Evolutionary conservation across 2,113 vertebrate species (phyloP).

Genomic region (Scophthalmus maximus): DNA sequence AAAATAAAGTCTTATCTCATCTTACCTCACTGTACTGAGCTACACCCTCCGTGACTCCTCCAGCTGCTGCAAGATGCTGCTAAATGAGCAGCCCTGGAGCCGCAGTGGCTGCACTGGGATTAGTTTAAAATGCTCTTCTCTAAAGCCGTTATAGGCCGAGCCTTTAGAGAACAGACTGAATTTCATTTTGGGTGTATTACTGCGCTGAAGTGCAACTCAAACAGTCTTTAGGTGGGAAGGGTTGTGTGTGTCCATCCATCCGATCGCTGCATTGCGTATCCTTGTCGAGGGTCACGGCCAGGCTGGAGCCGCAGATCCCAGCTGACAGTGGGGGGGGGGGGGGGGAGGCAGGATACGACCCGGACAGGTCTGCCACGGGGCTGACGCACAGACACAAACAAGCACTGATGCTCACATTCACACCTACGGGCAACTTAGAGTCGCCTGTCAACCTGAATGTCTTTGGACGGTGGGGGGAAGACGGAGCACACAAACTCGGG

Average conservation of each 20-base stretch:
- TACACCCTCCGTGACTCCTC: background rate
- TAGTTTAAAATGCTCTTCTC: background rate
- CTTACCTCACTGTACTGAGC: background rate
- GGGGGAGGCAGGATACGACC: no score
- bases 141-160: background rate
- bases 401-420: background rate
- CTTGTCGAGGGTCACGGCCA: background rate
- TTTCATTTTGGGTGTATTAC: background rate
- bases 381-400: background rate
- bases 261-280: background rate
- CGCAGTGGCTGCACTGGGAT: background rate
- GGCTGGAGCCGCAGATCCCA: background rate
- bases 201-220: background rate
- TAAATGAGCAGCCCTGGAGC: constrained; percentile 13
- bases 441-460: background rate
- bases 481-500: no score
- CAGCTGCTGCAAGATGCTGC: background rate
- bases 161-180: background rate
- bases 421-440: background rate
- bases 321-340: no score
- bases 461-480: background rate
- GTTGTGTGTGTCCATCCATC: background rate
- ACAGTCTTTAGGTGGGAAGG: background rate
- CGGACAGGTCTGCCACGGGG: no score
- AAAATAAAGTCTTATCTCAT: no score